These are phyloP conservation scores for Acholoe squamosa DNA, from an alignment of 2,888 invertebrate genomes.

Conservation along the genomic window DNA sequence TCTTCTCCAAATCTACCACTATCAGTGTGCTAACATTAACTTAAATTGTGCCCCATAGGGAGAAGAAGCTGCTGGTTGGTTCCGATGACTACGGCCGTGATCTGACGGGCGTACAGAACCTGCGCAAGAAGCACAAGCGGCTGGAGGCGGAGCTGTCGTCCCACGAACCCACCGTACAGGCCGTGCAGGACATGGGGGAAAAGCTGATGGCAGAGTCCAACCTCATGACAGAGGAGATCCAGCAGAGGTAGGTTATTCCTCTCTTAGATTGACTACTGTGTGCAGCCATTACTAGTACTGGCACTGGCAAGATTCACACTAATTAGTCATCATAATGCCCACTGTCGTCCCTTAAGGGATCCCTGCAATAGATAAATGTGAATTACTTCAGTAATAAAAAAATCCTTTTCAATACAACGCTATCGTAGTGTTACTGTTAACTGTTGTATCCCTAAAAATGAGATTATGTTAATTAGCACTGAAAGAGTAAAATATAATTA, in stretches of 20 bases:
- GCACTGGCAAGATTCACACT: no score
- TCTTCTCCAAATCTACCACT: not conserved
- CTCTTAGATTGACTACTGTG: no score
- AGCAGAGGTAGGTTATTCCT: slow-evolving; percentile 64
- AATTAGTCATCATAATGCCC: no score
- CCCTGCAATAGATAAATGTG: no score
- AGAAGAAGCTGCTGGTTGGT: slow-evolving; percentile 97
- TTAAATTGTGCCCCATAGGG: slow-evolving; percentile 85
- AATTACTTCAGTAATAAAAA: no score
- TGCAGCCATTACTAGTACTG: no score
- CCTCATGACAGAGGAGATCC: slow-evolving; percentile 81
- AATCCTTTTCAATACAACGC: no score
- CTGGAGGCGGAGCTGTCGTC: slow-evolving; percentile 98
- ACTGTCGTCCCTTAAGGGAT: no score
- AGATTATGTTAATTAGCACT: no score
- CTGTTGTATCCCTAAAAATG: no score
- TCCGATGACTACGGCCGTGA: slow-evolving; percentile 99
- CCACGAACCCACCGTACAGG: slow-evolving; percentile 95
- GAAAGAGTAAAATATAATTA: no score
- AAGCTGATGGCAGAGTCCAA: slow-evolving; percentile 93
- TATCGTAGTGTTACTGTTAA: no score
- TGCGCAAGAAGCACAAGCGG: slow-evolving; percentile 99
- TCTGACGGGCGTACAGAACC: slow-evolving; percentile 98
- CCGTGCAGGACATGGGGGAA: slow-evolving; percentile 88
- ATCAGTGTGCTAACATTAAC: not conserved